Evolutionary conservation across 2,797 vertebrate genomes (phyloP), one percentile per base, ranked within the genome.

Genomic region (Mico argentatus): DNA sequence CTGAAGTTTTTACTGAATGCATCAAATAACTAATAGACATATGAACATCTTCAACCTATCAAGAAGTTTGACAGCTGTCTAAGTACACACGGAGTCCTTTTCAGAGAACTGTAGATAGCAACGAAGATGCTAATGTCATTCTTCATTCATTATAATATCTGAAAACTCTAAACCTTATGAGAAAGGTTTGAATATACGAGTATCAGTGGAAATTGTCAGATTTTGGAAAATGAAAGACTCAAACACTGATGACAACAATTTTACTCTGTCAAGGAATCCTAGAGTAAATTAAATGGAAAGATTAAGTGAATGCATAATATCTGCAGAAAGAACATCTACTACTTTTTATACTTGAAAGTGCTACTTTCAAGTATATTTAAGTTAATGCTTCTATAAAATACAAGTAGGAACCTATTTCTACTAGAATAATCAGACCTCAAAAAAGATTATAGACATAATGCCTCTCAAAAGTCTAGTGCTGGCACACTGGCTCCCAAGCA

Each of bases 321-420:
- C 87, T 94, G 57, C 33, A 36, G 76, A 84, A 87, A 97, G 92
- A 91, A 27, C 55, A 95, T 44, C 76, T 82, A 91, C 82, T 52
- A 44, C 81, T 44, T 44, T 61, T 33, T 41, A 61, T 57, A 57
- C 52, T 81, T 81, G 79, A 57, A 33, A 82, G 94, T 86, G 89
- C 59, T 89, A 20, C 89, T 88, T 90, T 89, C 83, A 90, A 96
- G 92, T 93, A 90, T 87, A 95, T 96, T 97, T 97, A 98, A 96
- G 90, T 88, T 96, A 96, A 94, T 94, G 93, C 52, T 77, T 93
- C 88, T 89, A 70, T 67, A 95, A 88, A 96, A 93, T 72, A 80
- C 13, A 82, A 83, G 95, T 36, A 94, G 46, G 90, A 94, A 76
- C 24, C 41, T 95, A 94, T 89, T 92, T 88, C 77, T 96, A 97